Base-by-base conservation (phyloP, 2,888 invertebrate species). In the Trachelus iudaicus region DNA sequence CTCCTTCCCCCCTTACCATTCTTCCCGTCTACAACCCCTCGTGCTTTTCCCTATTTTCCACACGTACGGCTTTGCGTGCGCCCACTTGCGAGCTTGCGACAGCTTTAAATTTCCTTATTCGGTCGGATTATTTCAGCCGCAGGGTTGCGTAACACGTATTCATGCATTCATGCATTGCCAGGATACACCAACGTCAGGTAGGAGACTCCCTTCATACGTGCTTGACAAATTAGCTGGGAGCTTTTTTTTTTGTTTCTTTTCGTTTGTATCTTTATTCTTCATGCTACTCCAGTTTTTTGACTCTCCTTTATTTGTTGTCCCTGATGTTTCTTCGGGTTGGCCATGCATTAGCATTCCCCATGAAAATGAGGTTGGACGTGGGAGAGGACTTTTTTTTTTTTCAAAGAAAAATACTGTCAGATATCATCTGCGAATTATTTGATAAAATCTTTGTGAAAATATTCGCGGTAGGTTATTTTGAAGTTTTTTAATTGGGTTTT, bases 51-150 rank as follows among this genome's bases (percentile, higher is more conserved):
- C 77, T 69, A 75, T 77, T 75, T 75, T n/a, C 75, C 37, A 69
- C 77, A 75, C 77, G 77, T 77, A 77, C 40, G 69, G 75, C 74
- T 69, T 77, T 69, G 33, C 77, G 56, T 31, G 34, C 75, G 33
- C 56, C 34, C 40, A 56, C 40, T 56, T 56, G 40, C 40, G 40
- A 56, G 23, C 40, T 56, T 56, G 33, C 31, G 69, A 33, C 76
- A 76, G 34, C 76, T 78, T 73, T 69, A 78, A 76, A 78, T 76
- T 40, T 78, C 69, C 76, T 76, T 76, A 78, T 78, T 78, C 69
- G 74, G 31, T 33, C 69, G 77, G 69, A 75, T 68, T 74, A 76
- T 76, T 33, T 73, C 74, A 30, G 13, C 33, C 30, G 9, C 71
- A 33, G 13, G 31, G 30, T 30, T 33, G 31, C 71, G 31, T 71